Conservation (phyloP, 2,888 invertebrate species). For the Eupithecia vulgata region DNA sequence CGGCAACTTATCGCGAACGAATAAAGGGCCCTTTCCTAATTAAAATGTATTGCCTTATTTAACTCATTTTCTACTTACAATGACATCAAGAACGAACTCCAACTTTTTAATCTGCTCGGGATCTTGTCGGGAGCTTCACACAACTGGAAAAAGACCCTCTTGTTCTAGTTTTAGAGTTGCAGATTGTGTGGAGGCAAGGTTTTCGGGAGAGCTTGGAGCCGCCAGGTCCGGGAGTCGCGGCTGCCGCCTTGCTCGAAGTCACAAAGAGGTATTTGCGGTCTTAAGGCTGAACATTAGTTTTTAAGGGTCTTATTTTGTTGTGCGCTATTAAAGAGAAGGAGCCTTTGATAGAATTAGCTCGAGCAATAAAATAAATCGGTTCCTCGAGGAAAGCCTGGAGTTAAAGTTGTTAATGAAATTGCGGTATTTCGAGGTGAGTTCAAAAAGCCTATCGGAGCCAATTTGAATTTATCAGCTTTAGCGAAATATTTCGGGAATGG, state of each 20-base stretch:
- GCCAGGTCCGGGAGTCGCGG: conserved; percentile 53
- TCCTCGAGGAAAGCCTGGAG: conserved; percentile 51
- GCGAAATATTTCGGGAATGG: conserved; percentile 17
- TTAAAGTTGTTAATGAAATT: conserved; percentile 43
- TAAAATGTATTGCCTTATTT: conserved; percentile 85
- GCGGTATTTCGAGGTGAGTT: conserved; percentile 38
- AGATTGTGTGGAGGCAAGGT: conserved; percentile 36
- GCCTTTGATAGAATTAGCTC: conserved; percentile 81
- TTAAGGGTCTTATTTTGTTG: conserved; percentile 83
- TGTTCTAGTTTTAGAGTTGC: conserved; percentile 33
- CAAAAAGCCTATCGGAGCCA: conserved; percentile 15
- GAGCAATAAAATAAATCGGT: conserved; percentile 79
- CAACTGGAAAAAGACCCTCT: conserved; percentile 46
- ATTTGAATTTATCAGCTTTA: conserved; percentile 16
- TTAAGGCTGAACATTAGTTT: conserved; percentile 83
- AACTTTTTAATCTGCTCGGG: conserved; percentile 82
- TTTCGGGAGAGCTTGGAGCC: conserved; percentile 49
- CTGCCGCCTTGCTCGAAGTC: conserved; percentile 71
- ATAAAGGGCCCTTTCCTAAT: conserved; percentile 82
- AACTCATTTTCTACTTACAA: conserved; percentile 84
- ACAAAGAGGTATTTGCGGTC: conserved; percentile 83
- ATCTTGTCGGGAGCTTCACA: conserved; percentile 53
- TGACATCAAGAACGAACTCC: conserved; percentile 80
- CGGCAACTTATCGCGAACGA: conserved; percentile 80
- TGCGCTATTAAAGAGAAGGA: conserved; percentile 74